Evolutionary conservation across 2,797 vertebrate genomes (phyloP).

Genomic region (Darevskia mixta): DNA sequence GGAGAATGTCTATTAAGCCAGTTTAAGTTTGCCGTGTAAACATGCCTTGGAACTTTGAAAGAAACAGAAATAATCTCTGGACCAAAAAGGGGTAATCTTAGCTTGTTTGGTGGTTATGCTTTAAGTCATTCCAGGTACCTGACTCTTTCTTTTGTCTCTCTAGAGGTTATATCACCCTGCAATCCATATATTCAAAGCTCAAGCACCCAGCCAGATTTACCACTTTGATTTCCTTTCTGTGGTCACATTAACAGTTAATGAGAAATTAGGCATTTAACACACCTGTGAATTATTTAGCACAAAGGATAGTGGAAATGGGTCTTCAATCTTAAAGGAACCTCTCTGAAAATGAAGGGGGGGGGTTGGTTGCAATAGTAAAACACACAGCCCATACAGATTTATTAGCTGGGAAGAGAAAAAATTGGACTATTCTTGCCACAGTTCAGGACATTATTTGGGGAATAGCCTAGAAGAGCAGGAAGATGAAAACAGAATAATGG

Average conservation of each 20-base stretch:
- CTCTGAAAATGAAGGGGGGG: neutral
- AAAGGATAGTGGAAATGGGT: slow-evolving; percentile 16
- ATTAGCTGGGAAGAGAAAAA: neutral
- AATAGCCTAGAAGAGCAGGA: neutral
- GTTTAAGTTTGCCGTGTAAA: neutral
- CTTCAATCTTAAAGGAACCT: slow-evolving; percentile 23
- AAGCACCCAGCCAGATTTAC: slow-evolving; percentile 41
- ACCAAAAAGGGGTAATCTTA: neutral
- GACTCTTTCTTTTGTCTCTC: neutral
- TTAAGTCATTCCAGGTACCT: neutral
- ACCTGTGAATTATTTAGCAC: slow-evolving; percentile 48
- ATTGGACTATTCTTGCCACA: neutral
- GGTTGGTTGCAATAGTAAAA: neutral
- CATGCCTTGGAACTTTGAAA: neutral
- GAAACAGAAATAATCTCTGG: too few relatives aligned
- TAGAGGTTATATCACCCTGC: slow-evolving; percentile 9
- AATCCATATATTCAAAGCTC: slow-evolving; percentile 27
- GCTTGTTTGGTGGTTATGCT: neutral
- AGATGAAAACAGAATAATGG: neutral
- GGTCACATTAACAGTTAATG: slow-evolving; percentile 50
- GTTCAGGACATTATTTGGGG: neutral
- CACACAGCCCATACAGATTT: neutral
- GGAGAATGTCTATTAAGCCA: neutral
- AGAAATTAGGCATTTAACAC: slow-evolving; percentile 49
- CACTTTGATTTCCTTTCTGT: slow-evolving; percentile 48